These are phyloP conservation scores for Dipodomys ordii DNA, from an alignment of 2,113 vertebrate species.

Conservation along the genomic window DNA sequence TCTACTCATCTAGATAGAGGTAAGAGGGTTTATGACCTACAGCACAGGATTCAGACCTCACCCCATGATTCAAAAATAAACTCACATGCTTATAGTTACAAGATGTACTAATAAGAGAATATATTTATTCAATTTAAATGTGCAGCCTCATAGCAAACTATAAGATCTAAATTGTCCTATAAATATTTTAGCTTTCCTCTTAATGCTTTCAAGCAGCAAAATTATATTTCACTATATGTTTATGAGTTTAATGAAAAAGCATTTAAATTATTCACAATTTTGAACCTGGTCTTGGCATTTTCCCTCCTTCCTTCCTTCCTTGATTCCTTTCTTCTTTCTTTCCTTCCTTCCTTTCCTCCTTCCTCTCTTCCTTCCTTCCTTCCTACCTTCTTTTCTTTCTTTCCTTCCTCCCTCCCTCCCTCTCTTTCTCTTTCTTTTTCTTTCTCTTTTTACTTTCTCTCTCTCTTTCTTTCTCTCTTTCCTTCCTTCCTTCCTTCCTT, in stretches of 20 bases:
- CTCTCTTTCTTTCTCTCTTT: too few relatives aligned
- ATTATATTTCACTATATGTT: not conserved
- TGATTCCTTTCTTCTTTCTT: too few relatives aligned
- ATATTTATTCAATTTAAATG: slow-evolving; percentile 7
- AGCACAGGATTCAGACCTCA: not conserved
- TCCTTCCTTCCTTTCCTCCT: too few relatives aligned
- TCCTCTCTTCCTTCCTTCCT: too few relatives aligned
- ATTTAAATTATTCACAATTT: not conserved
- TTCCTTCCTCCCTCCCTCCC: too few relatives aligned
- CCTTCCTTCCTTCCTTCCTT: too few relatives aligned
- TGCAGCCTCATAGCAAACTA: not conserved
- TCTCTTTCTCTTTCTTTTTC: too few relatives aligned
- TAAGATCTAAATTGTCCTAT: not conserved
- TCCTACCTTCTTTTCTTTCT: too few relatives aligned
- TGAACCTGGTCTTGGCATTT: not conserved
- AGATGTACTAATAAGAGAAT: not conserved
- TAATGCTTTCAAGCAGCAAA: slow-evolving; percentile 7
- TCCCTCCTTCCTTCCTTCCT: too few relatives aligned
- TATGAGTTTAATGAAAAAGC: slow-evolving; percentile 10
- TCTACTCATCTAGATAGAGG: not conserved
- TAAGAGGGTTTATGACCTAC: not conserved
- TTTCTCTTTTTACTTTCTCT: too few relatives aligned
- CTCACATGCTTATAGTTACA: not conserved
- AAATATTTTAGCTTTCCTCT: slow-evolving; percentile 18
- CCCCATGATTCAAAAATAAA: not conserved